These are phyloP conservation scores for Torymus aiolomorphi DNA, from an alignment of 2,888 invertebrate genomes.

Conservation along the genomic window DNA sequence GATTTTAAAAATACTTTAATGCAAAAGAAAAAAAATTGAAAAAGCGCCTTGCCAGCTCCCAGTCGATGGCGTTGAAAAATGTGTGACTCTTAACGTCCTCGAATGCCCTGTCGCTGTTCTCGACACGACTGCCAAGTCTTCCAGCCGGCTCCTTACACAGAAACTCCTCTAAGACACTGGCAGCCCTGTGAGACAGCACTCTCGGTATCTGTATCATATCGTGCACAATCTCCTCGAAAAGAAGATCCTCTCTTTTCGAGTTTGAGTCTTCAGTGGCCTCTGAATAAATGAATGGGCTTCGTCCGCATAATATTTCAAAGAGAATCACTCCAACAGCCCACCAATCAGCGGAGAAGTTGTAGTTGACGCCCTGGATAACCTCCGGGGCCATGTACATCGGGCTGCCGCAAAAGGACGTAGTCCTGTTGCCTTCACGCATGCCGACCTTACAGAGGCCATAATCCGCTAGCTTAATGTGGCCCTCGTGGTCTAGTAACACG, in stretches of 20 bases:
- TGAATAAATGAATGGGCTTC: slow-evolving; percentile 98
- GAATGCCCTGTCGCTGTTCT: slow-evolving; percentile 85
- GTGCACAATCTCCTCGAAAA: slow-evolving; percentile 98
- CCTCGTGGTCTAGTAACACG: slow-evolving; percentile 97
- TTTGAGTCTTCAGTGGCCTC: slow-evolving; percentile 98
- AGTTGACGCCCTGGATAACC: slow-evolving; percentile 95
- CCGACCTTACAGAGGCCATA: slow-evolving; percentile 99
- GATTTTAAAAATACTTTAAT: too few relatives aligned
- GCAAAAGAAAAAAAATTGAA: too few relatives aligned
- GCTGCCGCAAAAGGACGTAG: slow-evolving; percentile 97
- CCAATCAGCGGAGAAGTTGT: slow-evolving; percentile 96
- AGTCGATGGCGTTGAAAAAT: slow-evolving; percentile 99
- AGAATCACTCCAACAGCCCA: slow-evolving; percentile 98
- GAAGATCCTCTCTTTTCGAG: slow-evolving; percentile 98
- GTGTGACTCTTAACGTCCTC: slow-evolving; percentile 96
- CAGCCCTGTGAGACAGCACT: slow-evolving; percentile 97
- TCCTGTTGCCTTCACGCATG: slow-evolving; percentile 94
- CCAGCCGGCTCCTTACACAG: slow-evolving; percentile 98
- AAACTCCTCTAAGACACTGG: slow-evolving; percentile 97
- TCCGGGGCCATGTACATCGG: slow-evolving; percentile 99
- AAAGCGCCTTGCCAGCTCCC: slow-evolving; percentile 90
- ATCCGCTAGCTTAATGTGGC: slow-evolving; percentile 99
- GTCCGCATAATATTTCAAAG: slow-evolving; percentile 99
- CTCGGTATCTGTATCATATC: slow-evolving; percentile 99
- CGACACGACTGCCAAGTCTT: slow-evolving; percentile 93